Conservation (phyloP, 2,888 invertebrate species). For the Pandemis cinnamomeana region DNA sequence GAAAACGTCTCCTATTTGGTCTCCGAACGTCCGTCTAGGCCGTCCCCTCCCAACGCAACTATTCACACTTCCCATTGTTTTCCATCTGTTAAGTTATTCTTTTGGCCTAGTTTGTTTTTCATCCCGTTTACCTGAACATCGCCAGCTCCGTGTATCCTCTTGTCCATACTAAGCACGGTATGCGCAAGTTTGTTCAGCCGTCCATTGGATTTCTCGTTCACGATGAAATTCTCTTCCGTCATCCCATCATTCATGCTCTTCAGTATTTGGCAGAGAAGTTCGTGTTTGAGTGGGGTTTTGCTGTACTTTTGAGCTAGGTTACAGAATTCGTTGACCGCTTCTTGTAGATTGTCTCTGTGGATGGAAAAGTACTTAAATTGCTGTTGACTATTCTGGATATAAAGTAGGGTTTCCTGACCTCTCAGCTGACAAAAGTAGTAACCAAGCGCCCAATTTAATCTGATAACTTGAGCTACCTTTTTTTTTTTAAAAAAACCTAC, state of each 20-base stretch:
- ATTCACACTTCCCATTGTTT: no score
- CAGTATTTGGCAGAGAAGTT: conserved; percentile 79
- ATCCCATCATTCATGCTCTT: conserved; percentile 64
- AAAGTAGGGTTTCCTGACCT: no score
- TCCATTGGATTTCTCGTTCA: conserved; percentile 60
- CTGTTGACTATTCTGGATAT: no score
- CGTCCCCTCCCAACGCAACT: no score
- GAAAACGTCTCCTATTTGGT: no score
- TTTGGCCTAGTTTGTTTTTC: no score
- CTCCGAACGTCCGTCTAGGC: no score
- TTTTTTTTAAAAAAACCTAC: no score
- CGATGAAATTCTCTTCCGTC: conserved; percentile 65
- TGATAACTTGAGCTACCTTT: no score
- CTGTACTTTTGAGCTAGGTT: conserved; percentile 78
- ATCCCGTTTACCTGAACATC: conserved; percentile 69
- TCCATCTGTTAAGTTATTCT: no score
- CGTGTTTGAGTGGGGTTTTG: conserved; percentile 87
- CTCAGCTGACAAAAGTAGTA: no score
- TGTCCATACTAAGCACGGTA: conserved; percentile 62
- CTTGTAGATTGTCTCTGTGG: conserved; percentile 73
- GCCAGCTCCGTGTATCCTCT: conserved; percentile 68
- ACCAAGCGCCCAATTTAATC: no score
- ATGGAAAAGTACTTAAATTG: neutral
- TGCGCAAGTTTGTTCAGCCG: conserved; percentile 63
- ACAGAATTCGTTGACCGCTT: conserved; percentile 84